Conservation (phyloP, 1,140 invertebrate genomes). For the Drosophila varians region DNA sequence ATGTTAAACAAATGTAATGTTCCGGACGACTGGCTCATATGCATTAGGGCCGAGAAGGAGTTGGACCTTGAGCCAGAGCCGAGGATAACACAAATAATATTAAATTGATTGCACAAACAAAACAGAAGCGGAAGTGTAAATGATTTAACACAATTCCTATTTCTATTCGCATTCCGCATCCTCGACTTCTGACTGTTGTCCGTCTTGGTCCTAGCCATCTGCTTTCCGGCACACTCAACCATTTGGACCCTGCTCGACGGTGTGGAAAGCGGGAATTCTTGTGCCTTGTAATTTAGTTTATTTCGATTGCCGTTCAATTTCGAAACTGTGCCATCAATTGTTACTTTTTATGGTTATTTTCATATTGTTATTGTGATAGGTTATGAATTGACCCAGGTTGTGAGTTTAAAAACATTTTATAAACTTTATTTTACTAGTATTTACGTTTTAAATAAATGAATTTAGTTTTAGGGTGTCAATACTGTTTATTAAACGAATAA, state of each 20-base stretch:
- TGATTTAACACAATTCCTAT: constrained; percentile 76
- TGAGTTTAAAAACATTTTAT: not conserved
- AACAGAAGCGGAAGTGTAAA: constrained; percentile 77
- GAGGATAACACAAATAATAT: constrained; percentile 77
- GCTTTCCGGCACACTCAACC: constrained; percentile 19
- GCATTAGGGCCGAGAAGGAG: constrained; percentile 38
- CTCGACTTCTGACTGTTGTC: constrained; percentile 54
- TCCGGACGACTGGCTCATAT: constrained; percentile 74
- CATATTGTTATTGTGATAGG: constrained; percentile 10
- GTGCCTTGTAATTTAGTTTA: constrained; percentile 66
- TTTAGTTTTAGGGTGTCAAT: too few species aligned
- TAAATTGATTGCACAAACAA: constrained; percentile 82
- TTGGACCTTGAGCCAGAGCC: constrained; percentile 31
- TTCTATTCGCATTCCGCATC: constrained; percentile 38
- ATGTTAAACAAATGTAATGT: constrained; percentile 82
- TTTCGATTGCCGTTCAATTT: constrained; percentile 62
- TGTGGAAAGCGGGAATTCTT: constrained; percentile 63
- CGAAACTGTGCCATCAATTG: constrained; percentile 27
- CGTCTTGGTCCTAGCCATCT: constrained; percentile 33
- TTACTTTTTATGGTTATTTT: constrained; percentile 36
- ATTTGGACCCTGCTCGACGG: constrained; percentile 48
- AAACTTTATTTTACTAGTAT: too few species aligned
- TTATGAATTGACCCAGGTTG: not conserved
- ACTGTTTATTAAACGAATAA: too few species aligned
- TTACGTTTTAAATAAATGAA: too few species aligned